Evolutionary conservation across 1,140 invertebrate species (phyloP), one percentile per base, ranked within the genome.

Genomic region (Lepidurus arcticus): DNA sequence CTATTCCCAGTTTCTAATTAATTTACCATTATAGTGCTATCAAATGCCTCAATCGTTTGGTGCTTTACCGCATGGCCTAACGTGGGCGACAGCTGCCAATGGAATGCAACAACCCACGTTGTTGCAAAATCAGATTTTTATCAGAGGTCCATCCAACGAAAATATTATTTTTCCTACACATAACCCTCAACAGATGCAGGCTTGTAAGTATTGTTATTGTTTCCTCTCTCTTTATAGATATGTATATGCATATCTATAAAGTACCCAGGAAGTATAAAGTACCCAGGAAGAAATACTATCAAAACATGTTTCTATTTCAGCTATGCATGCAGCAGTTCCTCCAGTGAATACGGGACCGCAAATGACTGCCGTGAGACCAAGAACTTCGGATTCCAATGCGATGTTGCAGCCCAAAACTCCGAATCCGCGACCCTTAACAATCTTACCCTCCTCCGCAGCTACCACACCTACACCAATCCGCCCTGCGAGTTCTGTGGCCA

Each of bases 91-190:
- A 45, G 26, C 43, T 44, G 82, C 83, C 44, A 82, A 82, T n/a
- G 82, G 82, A 10, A 76, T 84, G 24, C 92, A 91, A 80, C 89
- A 90, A 9, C 89, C 88, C 45, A 85, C 89, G 4, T 83, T 92
- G 1, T 84, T 88, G 4, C 85, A 89, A 0, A 94, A 94, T 85
- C 91, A 91, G 42, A 94, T 94, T 81, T 94, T 95, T 81, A 94
- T 95, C 80, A 85, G 93, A 78, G 91, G 92, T 73, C 73, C 81
- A 26, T 92, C 93, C 81, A 90, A 90, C 11, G 93, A 94, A 83
- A 89, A 90, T 16, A 94, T 96, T 91, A 94, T 93, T 81, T 94
- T 96, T 81, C 93, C 94, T 82, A 92, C 91, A 83, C 90, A 92
- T 11, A 92, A 92, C 80, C 87, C 88, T 26, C 83, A 86, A 0